Evolutionary conservation across 2,888 invertebrate species (phyloP), one percentile per base, ranked within the genome.

Genomic region (Ctena decussata): DNA sequence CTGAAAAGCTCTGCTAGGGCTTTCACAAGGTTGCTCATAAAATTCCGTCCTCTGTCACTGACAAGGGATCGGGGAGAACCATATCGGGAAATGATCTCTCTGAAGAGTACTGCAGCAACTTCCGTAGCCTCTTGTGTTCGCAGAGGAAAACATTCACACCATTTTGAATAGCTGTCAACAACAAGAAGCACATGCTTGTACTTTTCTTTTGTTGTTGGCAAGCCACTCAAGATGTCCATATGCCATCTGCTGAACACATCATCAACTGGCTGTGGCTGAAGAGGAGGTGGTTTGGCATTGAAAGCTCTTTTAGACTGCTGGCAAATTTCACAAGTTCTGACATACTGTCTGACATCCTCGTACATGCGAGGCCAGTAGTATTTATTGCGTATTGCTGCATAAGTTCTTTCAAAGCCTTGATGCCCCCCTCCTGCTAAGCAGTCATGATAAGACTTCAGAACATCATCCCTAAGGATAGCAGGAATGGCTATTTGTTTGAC

Each of bases 281-380:
- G 65, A 15, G 89, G 84, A 32, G 84, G 82, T 37, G 77, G 84
- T 37, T 77, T 86, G 0, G 30, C 21, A 53, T 84, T 53, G 5
- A 71, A 18, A 35, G 41, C 53, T 1, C 80, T 27, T 69, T 89
- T 91, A 0, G 77, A 32, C 46, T 75, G 60, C 53, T 89, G 89
- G 44, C 89, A 90, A 0, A 32, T 27, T 49, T 85, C 78, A 57
- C 90, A 91, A 8, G 85, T 77, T 37, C 74, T 30, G 15, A 80
- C 71, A 73, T 90, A 89, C 15, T 57, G 35, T 30, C 77, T 69
- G 5, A 75, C 60, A 49, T 90, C 86, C 37, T 30, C 39, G 49
- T 77, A 91, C 90, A 91, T 91, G 32, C 71, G n/a, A 2, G 87
- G 89, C 90, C 90, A 91, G 70, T 27, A 89, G 60, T 85, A 90